These are phyloP conservation scores for Chaetorhynchus papuensis DNA, from an alignment of 2,113 vertebrate species.

Conservation along the genomic window DNA sequence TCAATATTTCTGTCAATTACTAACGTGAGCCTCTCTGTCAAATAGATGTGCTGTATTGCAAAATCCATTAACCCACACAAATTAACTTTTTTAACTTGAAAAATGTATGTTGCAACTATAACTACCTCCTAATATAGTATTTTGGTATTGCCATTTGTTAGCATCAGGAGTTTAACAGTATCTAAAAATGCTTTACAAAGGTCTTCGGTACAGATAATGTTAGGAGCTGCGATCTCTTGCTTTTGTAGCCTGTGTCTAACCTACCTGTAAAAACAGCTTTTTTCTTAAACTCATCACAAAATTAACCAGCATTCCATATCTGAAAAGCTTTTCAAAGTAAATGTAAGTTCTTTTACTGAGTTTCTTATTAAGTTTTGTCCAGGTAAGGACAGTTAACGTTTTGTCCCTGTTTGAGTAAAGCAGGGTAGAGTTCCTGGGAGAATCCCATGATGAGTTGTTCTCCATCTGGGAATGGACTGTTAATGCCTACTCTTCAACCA, in stretches of 20 bases:
- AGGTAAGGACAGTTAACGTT: neutral
- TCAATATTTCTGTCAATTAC: neutral
- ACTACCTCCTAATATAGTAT: neutral
- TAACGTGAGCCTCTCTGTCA: neutral
- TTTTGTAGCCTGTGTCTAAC: neutral
- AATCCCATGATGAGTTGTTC: neutral
- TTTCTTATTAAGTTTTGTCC: neutral
- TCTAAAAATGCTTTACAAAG: neutral
- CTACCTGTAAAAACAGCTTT: neutral
- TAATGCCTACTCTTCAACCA: neutral
- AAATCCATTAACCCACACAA: neutral
- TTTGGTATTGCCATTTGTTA: neutral
- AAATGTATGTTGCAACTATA: neutral
- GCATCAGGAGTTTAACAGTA: neutral
- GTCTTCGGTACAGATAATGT: neutral
- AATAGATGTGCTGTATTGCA: neutral
- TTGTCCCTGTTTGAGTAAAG: neutral
- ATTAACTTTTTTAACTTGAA: neutral
- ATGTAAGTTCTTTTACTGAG: neutral
- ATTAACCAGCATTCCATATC: neutral
- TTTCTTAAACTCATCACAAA: neutral
- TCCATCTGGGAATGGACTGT: neutral
- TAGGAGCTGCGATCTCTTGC: accelerated
- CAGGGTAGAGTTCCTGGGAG: neutral
- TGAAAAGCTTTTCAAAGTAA: neutral